Evolutionary conservation across 1,140 invertebrate species (phyloP).

Genomic region (Cepaea nemoralis): DNA sequence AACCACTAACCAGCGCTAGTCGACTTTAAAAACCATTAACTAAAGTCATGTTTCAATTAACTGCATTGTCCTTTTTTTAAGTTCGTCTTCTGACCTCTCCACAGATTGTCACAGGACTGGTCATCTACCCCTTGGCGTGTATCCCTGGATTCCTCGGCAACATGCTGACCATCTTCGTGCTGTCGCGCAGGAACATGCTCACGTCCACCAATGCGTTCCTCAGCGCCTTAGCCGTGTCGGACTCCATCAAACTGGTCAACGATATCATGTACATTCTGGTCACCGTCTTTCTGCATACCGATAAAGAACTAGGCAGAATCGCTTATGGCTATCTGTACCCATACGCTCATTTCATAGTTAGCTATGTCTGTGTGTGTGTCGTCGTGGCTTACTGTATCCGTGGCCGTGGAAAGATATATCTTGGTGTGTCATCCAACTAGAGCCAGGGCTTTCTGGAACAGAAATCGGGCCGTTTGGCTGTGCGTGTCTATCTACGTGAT

Average conservation of each 20-base stretch:
- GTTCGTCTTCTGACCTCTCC: too few relatives aligned
- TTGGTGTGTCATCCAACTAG: constrained; percentile 92
- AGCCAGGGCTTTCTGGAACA: constrained; percentile 87
- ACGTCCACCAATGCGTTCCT: constrained; percentile 83
- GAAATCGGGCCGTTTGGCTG: constrained; percentile 51
- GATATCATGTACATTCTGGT: constrained; percentile 79
- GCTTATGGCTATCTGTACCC: constrained; percentile 64
- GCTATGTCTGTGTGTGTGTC: constrained; percentile 71
- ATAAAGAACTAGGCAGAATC: constrained; percentile 52
- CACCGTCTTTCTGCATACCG: constrained; percentile 72
- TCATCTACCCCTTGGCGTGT: constrained; percentile 80
- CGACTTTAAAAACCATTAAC: too few relatives aligned
- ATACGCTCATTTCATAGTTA: constrained; percentile 69
- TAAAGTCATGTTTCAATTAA: too few relatives aligned
- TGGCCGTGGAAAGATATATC: constrained; percentile 95
- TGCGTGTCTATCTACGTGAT: constrained; percentile 55
- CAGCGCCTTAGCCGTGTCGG: constrained; percentile 81
- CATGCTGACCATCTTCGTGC: constrained; percentile 80
- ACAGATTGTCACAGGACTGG: constrained; percentile 64
- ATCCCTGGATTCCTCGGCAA: constrained; percentile 82
- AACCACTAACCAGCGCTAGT: too few relatives aligned
- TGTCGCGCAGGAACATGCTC: constrained; percentile 81
- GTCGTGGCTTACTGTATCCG: constrained; percentile 93
- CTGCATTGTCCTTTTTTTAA: too few relatives aligned
- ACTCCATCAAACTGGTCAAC: constrained; percentile 81